Evolutionary conservation across 2,888 invertebrate genomes (phyloP).

Genomic region (Rosalia funebris): DNA sequence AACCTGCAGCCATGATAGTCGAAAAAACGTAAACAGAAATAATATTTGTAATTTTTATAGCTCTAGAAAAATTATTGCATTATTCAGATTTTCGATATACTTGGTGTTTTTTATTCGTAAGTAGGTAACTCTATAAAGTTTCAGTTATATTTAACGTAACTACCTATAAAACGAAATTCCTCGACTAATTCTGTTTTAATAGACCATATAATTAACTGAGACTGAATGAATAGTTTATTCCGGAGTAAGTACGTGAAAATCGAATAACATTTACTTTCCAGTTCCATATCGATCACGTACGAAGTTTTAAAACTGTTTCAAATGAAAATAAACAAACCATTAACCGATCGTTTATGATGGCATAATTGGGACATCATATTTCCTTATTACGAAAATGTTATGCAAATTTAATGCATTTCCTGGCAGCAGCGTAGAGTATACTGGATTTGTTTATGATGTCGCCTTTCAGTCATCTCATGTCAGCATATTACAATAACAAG

Average conservation of each 20-base stretch:
- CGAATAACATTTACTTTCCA: neutral
- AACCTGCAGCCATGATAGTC: too few species aligned
- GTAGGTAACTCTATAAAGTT: neutral
- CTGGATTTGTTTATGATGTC: neutral
- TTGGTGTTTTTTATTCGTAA: too few species aligned
- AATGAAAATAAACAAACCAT: conserved; percentile 6
- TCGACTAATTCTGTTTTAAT: neutral
- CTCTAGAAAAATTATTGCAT: too few species aligned
- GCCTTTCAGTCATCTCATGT: too few species aligned
- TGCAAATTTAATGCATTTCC: neutral
- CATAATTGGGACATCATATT: neutral
- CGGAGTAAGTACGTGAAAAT: neutral
- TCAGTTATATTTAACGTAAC: conserved; percentile 12
- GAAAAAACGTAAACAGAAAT: too few species aligned
- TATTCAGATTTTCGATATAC: too few species aligned
- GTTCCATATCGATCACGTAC: neutral
- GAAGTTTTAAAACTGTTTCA: conserved; percentile 4
- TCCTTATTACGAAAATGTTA: neutral
- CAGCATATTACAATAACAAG: too few species aligned
- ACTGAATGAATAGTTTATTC: neutral
- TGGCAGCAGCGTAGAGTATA: neutral
- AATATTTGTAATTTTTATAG: too few species aligned
- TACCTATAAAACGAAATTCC: neutral
- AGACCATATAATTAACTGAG: conserved; percentile 3
- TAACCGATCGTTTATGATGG: neutral